These are phyloP conservation scores for Cyanoramphus novaezelandiae DNA, from an alignment of 2,113 vertebrate genomes.

Conservation along the genomic window DNA sequence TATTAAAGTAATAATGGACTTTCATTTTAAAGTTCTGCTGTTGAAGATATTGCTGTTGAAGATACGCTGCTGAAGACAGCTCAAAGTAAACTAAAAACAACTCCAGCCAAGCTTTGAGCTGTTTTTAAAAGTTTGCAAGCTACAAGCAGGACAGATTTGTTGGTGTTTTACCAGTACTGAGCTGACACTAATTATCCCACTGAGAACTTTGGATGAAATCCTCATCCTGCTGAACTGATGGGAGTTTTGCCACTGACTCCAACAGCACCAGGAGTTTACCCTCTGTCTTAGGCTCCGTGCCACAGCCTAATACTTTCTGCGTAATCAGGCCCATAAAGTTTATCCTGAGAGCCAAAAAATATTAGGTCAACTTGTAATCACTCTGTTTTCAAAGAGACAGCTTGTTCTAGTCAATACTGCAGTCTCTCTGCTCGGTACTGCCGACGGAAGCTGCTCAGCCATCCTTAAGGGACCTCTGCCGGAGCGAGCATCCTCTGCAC, in stretches of 20 bases:
- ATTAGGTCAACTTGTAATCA: background rate
- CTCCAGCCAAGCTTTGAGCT: background rate
- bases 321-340: background rate
- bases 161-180: background rate
- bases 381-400: background rate
- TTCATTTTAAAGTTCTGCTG: background rate
- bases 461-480: background rate
- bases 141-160: background rate
- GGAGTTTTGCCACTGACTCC: slow-evolving; percentile 18
- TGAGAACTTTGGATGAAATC: slow-evolving; percentile 38
- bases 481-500: background rate
- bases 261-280: background rate
- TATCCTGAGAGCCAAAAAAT: slow-evolving; percentile 22
- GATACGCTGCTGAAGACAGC: background rate
- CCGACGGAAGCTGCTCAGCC: background rate
- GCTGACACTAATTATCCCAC: slow-evolving; percentile 22
- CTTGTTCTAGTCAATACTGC: background rate
- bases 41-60: background rate
- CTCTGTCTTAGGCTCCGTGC: background rate
- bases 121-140: background rate
- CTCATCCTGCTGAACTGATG: background rate
- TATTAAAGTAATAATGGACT: background rate
- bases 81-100: background rate
- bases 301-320: background rate
- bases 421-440: background rate